Base-by-base conservation (phyloP, 2,888 invertebrate species). In the Abrostola triplasia region DNA sequence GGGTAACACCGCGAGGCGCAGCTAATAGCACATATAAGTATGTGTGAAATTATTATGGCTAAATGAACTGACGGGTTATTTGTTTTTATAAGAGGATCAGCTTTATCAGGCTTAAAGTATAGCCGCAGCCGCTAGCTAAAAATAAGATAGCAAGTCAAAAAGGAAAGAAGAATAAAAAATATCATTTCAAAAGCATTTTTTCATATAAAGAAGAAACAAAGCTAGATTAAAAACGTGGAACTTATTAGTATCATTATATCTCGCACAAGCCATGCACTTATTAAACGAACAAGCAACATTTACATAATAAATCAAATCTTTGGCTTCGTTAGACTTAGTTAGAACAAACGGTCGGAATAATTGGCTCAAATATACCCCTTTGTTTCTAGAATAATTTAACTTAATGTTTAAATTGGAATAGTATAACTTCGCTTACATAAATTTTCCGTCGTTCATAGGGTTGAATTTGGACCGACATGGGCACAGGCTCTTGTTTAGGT, bases 291-390 rank as follows among this genome's bases (percentile, higher is more conserved):
- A 71, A 73, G 59, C 60, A 50, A 42, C 50, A 79, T 82, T 80
- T 82, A 57, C 80, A 82, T 82, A 82, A 80, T 73, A 71, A 49
- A 82, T 82, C 70, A 77, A 73, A 68, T 66, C 68, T 70, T 65
- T 38, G 63, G 62, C 75, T 80, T 81, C 79, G 76, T 82, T 82
- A 80, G 74, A 68, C 71, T 69, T 67, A 70, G 63, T 56, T 47
- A 48, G 63, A 62, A 64, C 64, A 67, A 78, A 69, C 68, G 55
- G 68, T 52, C 55, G 10, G 68, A 67, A 67, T 76, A 79, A 79
- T 76, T 72, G 57, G 55, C 36, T 66, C 59, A 76, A 66, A 64
- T 72, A 61, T 62, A 57, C 53, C 7, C 36, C 51, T 53, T 58
- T 42, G 42, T n/a, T 60, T 69, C 37, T 37, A n/a, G 36, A 51